Evolutionary conservation across 2,888 invertebrate species (phyloP).

Genomic region (Didymodactylos carnosus): DNA sequence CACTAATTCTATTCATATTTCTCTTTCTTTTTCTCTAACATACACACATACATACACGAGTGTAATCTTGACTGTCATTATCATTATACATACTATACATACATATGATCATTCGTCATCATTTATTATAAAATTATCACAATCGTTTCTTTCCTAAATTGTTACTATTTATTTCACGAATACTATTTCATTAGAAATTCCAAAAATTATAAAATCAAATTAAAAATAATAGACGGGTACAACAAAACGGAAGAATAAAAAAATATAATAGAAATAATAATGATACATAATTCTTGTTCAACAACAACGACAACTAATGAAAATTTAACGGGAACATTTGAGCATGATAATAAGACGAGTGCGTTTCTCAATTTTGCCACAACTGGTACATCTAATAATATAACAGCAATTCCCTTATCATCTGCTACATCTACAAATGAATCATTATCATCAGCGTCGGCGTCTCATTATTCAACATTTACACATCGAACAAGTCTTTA

Average conservation of each 20-base stretch:
- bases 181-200: no score
- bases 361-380: neutral
- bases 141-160: no score
- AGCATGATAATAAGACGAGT: neutral
- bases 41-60: neutral
- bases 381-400: no score
- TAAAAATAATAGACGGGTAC: no score
- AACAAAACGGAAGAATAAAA: neutral
- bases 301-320: neutral
- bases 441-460: neutral
- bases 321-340: neutral
- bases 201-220: neutral
- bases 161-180: no score
- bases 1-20: neutral
- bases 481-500: no score
- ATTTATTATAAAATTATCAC: no score
- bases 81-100: neutral
- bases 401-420: neutral
- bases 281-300: neutral
- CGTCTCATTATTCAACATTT: neutral
- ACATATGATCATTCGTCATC: no score
- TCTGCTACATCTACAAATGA: neutral
- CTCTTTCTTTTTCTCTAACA: neutral
- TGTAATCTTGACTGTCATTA: neutral
- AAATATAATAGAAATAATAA: neutral